Base-by-base conservation (phyloP, 2,113 vertebrate species). In the Paramisgurnus dabryanus region DNA sequence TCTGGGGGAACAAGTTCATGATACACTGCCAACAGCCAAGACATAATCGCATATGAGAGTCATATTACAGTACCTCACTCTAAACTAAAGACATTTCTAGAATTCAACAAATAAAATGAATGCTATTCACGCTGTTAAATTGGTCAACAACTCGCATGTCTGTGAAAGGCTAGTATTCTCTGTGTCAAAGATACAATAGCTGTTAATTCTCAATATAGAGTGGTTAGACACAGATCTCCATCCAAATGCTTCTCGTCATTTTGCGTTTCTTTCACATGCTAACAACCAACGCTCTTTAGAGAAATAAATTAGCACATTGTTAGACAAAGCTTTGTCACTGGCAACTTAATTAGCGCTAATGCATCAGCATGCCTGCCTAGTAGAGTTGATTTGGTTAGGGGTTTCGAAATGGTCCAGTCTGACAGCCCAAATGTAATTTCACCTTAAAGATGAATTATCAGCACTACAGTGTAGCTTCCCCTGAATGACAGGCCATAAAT, bases 361-460 rank as follows among this genome's bases (percentile, higher is more conserved):
- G 85, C 60, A 78, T 84, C 78, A 77, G 49, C 55, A 40, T 67
- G 57, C 50, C 64, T 79, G 57, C 73, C 66, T 55, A 72, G 80
- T 79, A 47, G 60, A 55, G 57, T 63, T 88, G 82, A 86, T 88
- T 82, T 43, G 50, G 80, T 88, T 83, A 82, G 83, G 79, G 81
- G 64, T 74, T 82, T 84, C 79, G 76, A 82, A 82, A 61, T 60
- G 63, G 81, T 77, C 53, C 58, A 10, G 34, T 74, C 68, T 68
- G 78, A 80, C 61, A 45, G 72, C 49, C 65, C 61, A 77, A 81
- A 84, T 75, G 78, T 75, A 79, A 82, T 86, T 88, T 84, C 76
- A 86, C 85, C 80, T 78, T 80, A 77, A 83, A 82, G 85, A 86
- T 84, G 65, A 86, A 88, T 85, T 69, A 73, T 81, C 34, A 73